Base-by-base conservation (phyloP, 2,113 vertebrate genomes). In the Dunckerocampus dactyliophorus region DNA sequence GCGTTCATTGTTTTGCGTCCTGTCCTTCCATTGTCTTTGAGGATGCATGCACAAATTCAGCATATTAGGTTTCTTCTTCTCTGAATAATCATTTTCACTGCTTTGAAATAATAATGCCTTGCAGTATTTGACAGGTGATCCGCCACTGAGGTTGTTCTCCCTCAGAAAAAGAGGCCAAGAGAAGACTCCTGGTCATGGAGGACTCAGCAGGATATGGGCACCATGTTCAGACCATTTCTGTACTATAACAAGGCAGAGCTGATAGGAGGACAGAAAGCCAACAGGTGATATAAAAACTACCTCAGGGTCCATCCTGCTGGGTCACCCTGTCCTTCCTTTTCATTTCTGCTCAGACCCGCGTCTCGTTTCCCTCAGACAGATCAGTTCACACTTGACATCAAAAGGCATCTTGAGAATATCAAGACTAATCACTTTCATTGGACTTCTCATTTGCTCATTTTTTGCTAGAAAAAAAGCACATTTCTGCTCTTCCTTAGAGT, bases 21-120 rank as follows among this genome's bases (percentile, higher is more conserved):
- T 48, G 37, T 74, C 73, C 12, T 34, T 75, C 72, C 65, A 52
- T 72, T 34, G 69, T 76, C 71, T 80, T 71, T 72, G 73, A 85
- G 75, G 79, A 88, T 75, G 81, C 86, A 89, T 87, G 86, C 86
- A 88, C 72, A 85, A 87, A 87, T 82, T 87, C 77, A 83, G 82
- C 82, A 76, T 84, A 84, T 77, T 72, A 72, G 67, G 62, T 80
- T 74, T 64, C 76, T 74, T 64, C 76, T 69, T 79, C 59, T 75
- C 71, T 62, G 64, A 65, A 75, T 72, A 69, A 70, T 82, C 59
- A 78, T 82, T 75, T 65, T 49, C 77, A 74, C 78, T 71, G 64
- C 77, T 64, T 79, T 74, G 66, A 75, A 81, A 85, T 76, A 81
- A 86, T 74, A 81, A 71, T 70, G 79, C 75, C 76, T 83, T 54